Percentiles rank a stretch among this genome's conserved stretches.
These are phyloP conservation scores for Cylas formicarius DNA, from an alignment of 1,140 invertebrate genomes.

Conservation along the genomic window DNA sequence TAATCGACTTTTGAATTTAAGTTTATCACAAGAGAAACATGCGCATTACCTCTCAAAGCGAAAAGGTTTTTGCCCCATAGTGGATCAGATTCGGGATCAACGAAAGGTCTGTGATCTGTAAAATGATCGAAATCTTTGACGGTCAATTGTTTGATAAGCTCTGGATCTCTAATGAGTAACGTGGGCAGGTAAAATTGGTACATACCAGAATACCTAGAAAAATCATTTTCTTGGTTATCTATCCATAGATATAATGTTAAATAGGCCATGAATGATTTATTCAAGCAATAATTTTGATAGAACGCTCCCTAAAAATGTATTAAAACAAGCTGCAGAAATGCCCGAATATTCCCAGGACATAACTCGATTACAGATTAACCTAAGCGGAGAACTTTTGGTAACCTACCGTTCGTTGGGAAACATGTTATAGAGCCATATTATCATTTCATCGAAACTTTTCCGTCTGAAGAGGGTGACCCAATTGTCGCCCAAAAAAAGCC, in stretches of 20 bases:
- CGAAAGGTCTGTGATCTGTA: conserved; percentile 41
- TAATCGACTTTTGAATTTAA: too few relatives aligned
- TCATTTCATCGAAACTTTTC: conserved; percentile 11
- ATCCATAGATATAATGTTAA: too few relatives aligned
- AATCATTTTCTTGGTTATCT: not conserved
- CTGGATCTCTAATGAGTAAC: conserved; percentile 41
- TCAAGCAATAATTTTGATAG: not conserved
- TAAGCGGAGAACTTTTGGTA: not conserved
- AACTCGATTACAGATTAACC: not conserved
- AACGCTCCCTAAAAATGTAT: too few relatives aligned
- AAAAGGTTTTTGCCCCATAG: conserved; percentile 48
- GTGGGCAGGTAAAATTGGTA: conserved; percentile 42
- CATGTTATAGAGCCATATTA: conserved; percentile 18
- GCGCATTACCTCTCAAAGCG: conserved; percentile 44
- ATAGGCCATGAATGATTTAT: not conserved
- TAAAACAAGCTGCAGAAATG: too few relatives aligned
- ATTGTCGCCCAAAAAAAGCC: conserved; percentile 16
- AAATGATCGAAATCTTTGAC: conserved; percentile 50
- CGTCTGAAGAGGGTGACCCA: conserved; percentile 10
- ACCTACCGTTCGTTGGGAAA: conserved; percentile 25
- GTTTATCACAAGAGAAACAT: too few relatives aligned
- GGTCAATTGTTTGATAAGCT: conserved; percentile 45
- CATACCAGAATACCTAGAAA: conserved; percentile 40
- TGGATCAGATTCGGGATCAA: conserved; percentile 45
- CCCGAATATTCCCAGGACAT: not conserved